These are phyloP conservation scores for Pithys albifrons DNA, from an alignment of 2,113 vertebrate genomes.

Conservation along the genomic window DNA sequence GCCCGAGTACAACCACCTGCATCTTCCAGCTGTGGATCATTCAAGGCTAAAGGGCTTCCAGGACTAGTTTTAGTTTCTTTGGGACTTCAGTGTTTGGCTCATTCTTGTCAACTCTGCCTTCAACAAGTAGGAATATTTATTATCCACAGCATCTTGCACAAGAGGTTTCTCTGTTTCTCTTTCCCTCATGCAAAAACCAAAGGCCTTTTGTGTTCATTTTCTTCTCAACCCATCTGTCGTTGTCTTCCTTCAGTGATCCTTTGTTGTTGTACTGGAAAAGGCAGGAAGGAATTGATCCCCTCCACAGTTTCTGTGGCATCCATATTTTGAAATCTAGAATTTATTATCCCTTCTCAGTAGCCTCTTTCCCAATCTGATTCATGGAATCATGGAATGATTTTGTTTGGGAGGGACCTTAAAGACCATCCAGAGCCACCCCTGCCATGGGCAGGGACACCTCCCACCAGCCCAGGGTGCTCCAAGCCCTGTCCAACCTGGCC, in stretches of 20 bases:
- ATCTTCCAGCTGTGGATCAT: background rate
- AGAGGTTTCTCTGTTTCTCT: background rate
- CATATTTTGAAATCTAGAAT: background rate
- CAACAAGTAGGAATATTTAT: background rate
- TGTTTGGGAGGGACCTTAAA: background rate
- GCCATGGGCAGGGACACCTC: background rate
- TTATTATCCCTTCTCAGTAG: background rate
- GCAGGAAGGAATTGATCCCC: background rate
- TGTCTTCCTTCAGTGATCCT: background rate
- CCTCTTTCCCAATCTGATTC: background rate
- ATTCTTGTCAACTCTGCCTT: background rate
- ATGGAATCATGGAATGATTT: background rate
- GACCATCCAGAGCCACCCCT: too few species aligned
- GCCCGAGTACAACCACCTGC: background rate
- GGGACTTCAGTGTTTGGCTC: accelerated
- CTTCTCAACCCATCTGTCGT: background rate
- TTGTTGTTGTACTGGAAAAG: background rate
- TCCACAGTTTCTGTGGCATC: background rate
- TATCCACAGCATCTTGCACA: background rate
- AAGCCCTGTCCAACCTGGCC: too few species aligned
- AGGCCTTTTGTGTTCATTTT: background rate
- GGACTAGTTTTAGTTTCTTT: background rate
- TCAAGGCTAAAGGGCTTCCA: background rate
- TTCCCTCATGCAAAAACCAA: background rate
- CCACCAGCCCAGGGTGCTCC: too few species aligned